phyloP scores from a whole-genome alignment of 1,140 invertebrate species.

The Diabrotica virgifera region DNA sequence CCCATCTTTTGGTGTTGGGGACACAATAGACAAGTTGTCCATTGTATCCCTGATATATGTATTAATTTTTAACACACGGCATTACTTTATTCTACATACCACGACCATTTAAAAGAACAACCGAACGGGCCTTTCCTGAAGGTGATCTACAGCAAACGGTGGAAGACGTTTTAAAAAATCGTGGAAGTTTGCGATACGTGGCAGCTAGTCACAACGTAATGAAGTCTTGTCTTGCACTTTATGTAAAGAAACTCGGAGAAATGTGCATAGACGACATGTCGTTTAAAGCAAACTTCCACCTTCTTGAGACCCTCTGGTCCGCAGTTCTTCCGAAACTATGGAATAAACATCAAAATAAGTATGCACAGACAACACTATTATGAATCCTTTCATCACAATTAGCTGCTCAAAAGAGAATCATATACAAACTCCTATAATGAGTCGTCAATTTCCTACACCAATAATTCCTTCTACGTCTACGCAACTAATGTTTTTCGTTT shows the following conservation, averaged over 20 bases:
- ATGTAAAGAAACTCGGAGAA: constrained; percentile 10
- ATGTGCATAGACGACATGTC: neutral
- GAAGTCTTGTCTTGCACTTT: constrained; percentile 5
- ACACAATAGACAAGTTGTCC: constrained; percentile 1
- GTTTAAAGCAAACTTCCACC: constrained; percentile 1
- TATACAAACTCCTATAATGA: constrained; percentile 3
- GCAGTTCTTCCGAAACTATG: too few species aligned
- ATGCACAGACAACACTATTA: neutral
- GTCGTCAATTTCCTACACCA: constrained; percentile 10
- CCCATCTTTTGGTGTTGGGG: too few species aligned
- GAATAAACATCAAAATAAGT: neutral
- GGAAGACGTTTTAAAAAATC: constrained; percentile 11
- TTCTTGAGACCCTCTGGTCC: neutral
- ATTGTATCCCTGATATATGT: neutral
- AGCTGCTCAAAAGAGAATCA: constrained; percentile 6
- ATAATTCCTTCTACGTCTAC: constrained; percentile 8
- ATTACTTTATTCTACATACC: neutral
- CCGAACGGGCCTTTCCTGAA: constrained; percentile 9
- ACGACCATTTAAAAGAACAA: constrained; percentile 7
- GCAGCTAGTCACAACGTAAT: constrained; percentile 8
- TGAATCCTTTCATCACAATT: constrained; percentile 5
- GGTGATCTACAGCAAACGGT: constrained; percentile 12
- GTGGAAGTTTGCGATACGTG: constrained; percentile 7
- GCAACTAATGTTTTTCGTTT: constrained; percentile 10
- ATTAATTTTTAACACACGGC: neutral